phyloP scores from a whole-genome alignment of 2,113 vertebrate species.

The Bombycilla garrulus region DNA sequence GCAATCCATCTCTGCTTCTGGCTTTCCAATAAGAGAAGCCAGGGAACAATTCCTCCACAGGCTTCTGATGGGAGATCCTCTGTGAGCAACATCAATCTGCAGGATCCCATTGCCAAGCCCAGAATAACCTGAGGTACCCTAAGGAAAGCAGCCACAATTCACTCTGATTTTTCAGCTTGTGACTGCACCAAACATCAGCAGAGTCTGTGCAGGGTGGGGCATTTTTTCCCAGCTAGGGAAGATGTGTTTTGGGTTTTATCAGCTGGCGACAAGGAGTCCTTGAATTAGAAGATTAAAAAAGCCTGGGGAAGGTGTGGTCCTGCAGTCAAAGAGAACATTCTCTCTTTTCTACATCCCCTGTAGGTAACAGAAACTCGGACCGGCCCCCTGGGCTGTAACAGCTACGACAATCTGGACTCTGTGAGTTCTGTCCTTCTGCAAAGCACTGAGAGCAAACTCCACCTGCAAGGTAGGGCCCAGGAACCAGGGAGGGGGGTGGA shows the following conservation, averaged over 20 bases:
- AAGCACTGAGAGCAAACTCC: slow-evolving; percentile 98
- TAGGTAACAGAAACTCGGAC: slow-evolving; percentile 98
- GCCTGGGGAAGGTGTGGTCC: not conserved
- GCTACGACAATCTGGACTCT: slow-evolving; percentile 99
- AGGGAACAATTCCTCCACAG: slow-evolving; percentile 12
- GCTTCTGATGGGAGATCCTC: slow-evolving; percentile 10
- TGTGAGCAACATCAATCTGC: not conserved
- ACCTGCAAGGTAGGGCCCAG: slow-evolving; percentile 91
- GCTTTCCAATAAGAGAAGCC: not conserved
- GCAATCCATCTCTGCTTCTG: not conserved
- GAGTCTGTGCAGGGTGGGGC: not conserved
- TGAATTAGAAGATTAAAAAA: not conserved
- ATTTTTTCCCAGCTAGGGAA: not conserved
- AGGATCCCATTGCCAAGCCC: not conserved
- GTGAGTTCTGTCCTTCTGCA: slow-evolving; percentile 98
- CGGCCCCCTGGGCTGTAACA: slow-evolving; percentile 96
- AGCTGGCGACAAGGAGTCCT: not conserved
- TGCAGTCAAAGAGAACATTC: not conserved
- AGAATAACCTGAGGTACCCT: not conserved
- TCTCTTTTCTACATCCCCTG: not conserved
- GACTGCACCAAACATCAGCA: not conserved
- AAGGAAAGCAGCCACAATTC: not conserved
- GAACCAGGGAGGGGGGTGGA: slow-evolving; percentile 6
- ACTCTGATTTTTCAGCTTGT: not conserved
- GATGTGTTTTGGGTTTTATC: not conserved